These are phyloP conservation scores for Labeo rohita DNA, from an alignment of 2,113 vertebrate species.

Conservation along the genomic window DNA sequence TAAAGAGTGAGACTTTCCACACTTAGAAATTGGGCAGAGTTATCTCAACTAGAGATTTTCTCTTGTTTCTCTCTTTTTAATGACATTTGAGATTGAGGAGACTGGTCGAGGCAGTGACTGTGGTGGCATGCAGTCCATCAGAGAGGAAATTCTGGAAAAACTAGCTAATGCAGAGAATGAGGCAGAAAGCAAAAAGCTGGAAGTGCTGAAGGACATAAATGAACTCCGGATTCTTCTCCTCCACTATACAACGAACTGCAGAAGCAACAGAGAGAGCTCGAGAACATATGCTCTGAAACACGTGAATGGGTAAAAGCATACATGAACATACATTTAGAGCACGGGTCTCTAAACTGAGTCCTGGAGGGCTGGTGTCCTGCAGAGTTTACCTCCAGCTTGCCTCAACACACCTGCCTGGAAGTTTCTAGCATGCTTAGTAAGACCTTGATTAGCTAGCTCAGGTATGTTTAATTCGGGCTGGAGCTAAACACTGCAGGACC, in stretches of 20 bases:
- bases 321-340: too few species aligned
- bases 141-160: conserved; percentile 63
- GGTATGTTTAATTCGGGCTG: too few species aligned
- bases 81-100: conserved; percentile 59
- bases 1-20: too few species aligned
- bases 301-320: conserved; percentile 71
- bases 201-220: conserved; percentile 66
- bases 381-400: too few species aligned
- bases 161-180: background rate
- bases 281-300: conserved; percentile 58
- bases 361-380: too few species aligned
- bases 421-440: too few species aligned
- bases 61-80: background rate
- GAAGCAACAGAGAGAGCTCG: conserved; percentile 67
- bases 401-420: too few species aligned
- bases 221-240: conserved; percentile 65
- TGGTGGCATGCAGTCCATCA: conserved; percentile 56
- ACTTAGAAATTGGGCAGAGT: too few species aligned
- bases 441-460: too few species aligned
- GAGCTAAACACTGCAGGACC: too few species aligned
- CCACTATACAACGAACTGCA: conserved; percentile 64
- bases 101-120: conserved; percentile 67
- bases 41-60: too few species aligned
- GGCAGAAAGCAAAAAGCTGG: conserved; percentile 59
- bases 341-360: too few species aligned